phyloP scores from a whole-genome alignment of 2,888 invertebrate species.

The Choreutis nemorana region DNA sequence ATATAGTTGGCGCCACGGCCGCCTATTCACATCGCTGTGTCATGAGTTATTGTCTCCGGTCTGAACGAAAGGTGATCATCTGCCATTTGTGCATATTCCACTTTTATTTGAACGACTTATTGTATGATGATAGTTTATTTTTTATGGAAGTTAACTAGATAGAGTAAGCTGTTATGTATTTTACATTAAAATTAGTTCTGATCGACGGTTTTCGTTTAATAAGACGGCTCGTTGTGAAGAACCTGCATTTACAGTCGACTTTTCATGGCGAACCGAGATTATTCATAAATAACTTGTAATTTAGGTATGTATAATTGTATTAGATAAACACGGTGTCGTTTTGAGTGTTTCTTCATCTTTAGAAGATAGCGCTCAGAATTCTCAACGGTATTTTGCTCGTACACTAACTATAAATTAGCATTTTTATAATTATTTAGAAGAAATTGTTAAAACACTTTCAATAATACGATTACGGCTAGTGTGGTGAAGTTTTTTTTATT shows the following conservation, averaged over 20 bases:
- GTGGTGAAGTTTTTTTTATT: slow-evolving; percentile 53
- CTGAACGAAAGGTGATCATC: slow-evolving; percentile 7
- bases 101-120: slow-evolving; percentile 42
- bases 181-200: slow-evolving; percentile 40
- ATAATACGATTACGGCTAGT: slow-evolving; percentile 40
- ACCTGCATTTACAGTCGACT: slow-evolving; percentile 56
- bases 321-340: slow-evolving; percentile 52
- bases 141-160: slow-evolving; percentile 61
- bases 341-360: slow-evolving; percentile 42
- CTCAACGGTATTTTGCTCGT: slow-evolving; percentile 54
- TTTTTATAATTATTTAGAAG: slow-evolving; percentile 65
- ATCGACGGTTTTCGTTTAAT: slow-evolving; percentile 31
- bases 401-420: slow-evolving; percentile 65
- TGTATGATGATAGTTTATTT: slow-evolving; percentile 62
- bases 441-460: slow-evolving; percentile 55
- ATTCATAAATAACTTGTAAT: slow-evolving; percentile 39
- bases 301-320: slow-evolving; percentile 59
- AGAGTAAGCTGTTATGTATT: slow-evolving; percentile 65
- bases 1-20: slow-evolving; percentile 11
- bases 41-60: slow-evolving; percentile 5
- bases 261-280: slow-evolving; percentile 56
- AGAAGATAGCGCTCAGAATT: slow-evolving; percentile 48
- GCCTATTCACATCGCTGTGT: slow-evolving; percentile 51
- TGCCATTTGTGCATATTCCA: slow-evolving; percentile 40
- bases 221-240: slow-evolving; percentile 41